Base-by-base conservation (phyloP, 2,888 invertebrate genomes). In the Cantharis flavilabris region DNA sequence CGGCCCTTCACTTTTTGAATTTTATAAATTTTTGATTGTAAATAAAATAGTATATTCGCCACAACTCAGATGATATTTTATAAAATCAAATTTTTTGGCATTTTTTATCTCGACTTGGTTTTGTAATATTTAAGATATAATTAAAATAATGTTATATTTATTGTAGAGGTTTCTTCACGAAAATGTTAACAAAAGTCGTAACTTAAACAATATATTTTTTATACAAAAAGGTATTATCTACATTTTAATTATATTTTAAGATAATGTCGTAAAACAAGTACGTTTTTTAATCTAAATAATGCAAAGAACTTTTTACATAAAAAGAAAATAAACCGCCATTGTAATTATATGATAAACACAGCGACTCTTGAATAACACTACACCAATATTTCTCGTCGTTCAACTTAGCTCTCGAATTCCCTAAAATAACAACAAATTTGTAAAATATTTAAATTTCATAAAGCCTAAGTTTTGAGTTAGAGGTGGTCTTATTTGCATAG, bases 391-490 rank as follows among this genome's bases (percentile, higher is more conserved):
- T 49, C n/a, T 49, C 7, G 49, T n/a, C 49, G 49, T 49, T 49
- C n/a, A 49, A 49, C n/a, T 33, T 33, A 33, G 72, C 70, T 76
- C 78, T 70, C 75, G 79, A 76, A 76, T 78, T 80, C 76, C 75
- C 79, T 82, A 79, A 82, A 83, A 83, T 82, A 82, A 83, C 82
- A 82, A 65, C 64, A 78, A 83, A 82, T 82, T 81, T 78, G 80
- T 81, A 79, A 81, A 80, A 81, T 77, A 82, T 83, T 83, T 83
- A 82, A 82, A 83, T 83, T 83, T 79, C 79, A 81, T 80, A 83
- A 81, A 80, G 30, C 65, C 70, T 78, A 73, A 78, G 79, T 72
- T 76, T 76, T 64, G 62, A 76, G 81, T 81, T 81, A 80, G 80
- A 76, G 80, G 77, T 76, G 78, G 79, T 79, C 75, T 83, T 81